A percentile compares a stretch with the other conserved stretches of the same genome.
These are phyloP conservation scores for Himalopsyche tibetana DNA, from an alignment of 2,888 invertebrate genomes.

Conservation along the genomic window DNA sequence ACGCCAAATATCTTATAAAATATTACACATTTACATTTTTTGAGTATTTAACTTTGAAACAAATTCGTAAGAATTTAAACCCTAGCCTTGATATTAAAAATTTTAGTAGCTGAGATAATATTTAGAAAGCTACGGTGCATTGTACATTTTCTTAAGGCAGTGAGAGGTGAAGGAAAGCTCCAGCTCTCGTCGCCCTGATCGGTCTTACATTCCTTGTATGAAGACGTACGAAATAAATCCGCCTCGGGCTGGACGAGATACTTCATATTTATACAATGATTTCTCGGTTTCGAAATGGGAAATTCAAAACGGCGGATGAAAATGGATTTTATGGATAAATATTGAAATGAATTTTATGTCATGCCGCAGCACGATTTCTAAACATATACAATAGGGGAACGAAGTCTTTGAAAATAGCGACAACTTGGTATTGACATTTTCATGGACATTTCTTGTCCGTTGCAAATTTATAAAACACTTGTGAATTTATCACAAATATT, in stretches of 20 bases:
- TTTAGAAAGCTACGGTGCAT: too few relatives aligned
- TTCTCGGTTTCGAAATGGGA: slow-evolving; percentile 9
- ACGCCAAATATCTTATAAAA: too few relatives aligned
- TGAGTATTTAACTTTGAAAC: too few relatives aligned
- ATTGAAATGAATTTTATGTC: slow-evolving; percentile 38
- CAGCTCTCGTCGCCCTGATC: not conserved
- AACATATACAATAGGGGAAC: not conserved
- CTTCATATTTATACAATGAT: slow-evolving; percentile 29
- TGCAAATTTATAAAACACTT: not conserved
- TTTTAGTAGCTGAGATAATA: too few relatives aligned
- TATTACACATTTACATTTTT: too few relatives aligned
- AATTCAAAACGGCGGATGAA: slow-evolving; percentile 3
- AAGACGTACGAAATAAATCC: slow-evolving; percentile 21
- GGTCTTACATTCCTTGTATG: not conserved
- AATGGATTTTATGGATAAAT: slow-evolving; percentile 31
- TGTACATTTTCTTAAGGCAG: too few relatives aligned
- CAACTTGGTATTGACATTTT: not conserved
- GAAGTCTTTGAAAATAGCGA: not conserved
- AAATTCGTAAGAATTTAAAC: too few relatives aligned
- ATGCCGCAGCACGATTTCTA: slow-evolving; percentile 16
- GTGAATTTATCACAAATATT: too few relatives aligned
- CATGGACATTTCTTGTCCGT: not conserved
- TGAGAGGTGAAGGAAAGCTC: too few relatives aligned
- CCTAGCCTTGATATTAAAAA: too few relatives aligned
- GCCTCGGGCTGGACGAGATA: not conserved